Percentiles rank a stretch among this genome's conserved stretches.
phyloP scores from a whole-genome alignment of 1,140 invertebrate genomes.

The Drosophila prosaltans region DNA sequence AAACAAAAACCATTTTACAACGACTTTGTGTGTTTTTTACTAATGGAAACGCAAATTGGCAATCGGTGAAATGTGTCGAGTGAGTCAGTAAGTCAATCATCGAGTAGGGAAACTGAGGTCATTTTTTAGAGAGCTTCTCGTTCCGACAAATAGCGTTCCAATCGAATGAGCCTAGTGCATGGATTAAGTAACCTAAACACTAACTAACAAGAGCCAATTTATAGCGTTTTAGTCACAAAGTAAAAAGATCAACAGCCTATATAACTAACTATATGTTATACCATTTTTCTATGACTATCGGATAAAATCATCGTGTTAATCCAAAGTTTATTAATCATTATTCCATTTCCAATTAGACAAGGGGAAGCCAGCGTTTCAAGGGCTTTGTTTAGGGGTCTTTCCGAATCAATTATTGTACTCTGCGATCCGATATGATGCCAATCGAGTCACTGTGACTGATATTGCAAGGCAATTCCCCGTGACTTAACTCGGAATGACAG shows the following conservation, averaged over 20 bases:
- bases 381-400: no score
- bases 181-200: neutral
- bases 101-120: constrained; percentile 43
- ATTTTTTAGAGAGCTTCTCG: constrained; percentile 6
- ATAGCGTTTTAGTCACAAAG: no score
- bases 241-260: no score
- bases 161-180: constrained; percentile 33
- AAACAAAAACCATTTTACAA: no score
- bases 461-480: constrained; percentile 16
- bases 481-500: constrained; percentile 32
- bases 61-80: constrained; percentile 48
- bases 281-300: no score
- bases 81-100: constrained; percentile 31
- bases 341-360: no score
- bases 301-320: no score
- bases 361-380: no score
- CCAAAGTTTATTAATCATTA: no score
- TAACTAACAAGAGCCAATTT: no score
- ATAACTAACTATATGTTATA: no score
- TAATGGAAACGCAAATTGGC: constrained; percentile 36
- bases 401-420: no score
- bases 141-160: constrained; percentile 25
- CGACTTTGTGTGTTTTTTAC: neutral
- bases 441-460: constrained; percentile 26
- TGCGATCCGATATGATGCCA: constrained; percentile 13